Evolutionary conservation across 2,888 invertebrate genomes (phyloP).

Genomic region (Hedychridium roseum): DNA sequence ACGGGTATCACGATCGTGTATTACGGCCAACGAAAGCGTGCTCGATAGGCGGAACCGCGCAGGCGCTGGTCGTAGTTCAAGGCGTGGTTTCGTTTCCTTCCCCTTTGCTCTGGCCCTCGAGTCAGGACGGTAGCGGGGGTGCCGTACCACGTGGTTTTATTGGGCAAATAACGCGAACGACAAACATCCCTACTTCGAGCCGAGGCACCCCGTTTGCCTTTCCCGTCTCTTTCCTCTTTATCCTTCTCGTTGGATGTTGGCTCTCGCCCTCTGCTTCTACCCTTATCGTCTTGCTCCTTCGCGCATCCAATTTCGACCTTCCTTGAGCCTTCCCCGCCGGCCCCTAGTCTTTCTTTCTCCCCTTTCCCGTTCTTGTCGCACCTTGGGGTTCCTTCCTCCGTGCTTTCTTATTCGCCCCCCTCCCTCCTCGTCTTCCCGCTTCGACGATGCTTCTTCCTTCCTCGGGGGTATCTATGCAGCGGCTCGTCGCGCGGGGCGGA

Average conservation of each 20-base stretch:
- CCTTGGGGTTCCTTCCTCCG: constrained; percentile 13
- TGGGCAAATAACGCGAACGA: constrained; percentile 61
- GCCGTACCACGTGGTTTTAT: constrained; percentile 60
- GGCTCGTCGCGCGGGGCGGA: constrained; percentile 26
- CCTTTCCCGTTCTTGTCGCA: constrained; percentile 12
- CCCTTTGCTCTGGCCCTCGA: constrained; percentile 24
- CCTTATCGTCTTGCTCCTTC: neutral
- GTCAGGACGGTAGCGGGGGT: constrained; percentile 28
- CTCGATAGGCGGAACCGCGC: constrained; percentile 49
- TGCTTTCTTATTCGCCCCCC: constrained; percentile 32
- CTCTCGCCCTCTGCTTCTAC: constrained; percentile 7
- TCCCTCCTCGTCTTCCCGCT: neutral
- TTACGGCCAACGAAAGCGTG: constrained; percentile 40
- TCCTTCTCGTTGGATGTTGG: too few species aligned
- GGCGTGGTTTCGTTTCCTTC: constrained; percentile 38
- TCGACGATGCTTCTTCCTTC: neutral
- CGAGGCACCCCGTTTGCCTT: constrained; percentile 5
- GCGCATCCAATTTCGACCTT: too few species aligned
- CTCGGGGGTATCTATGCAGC: neutral
- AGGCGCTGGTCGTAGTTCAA: constrained; percentile 37
- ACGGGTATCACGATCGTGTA: constrained; percentile 20
- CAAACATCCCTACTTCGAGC: constrained; percentile 51
- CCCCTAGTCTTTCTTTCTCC: constrained; percentile 4
- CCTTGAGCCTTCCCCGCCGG: too few species aligned
- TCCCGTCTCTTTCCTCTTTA: too few species aligned